phyloP scores from a whole-genome alignment of 1,140 invertebrate species.

The Drusus annulatus region DNA sequence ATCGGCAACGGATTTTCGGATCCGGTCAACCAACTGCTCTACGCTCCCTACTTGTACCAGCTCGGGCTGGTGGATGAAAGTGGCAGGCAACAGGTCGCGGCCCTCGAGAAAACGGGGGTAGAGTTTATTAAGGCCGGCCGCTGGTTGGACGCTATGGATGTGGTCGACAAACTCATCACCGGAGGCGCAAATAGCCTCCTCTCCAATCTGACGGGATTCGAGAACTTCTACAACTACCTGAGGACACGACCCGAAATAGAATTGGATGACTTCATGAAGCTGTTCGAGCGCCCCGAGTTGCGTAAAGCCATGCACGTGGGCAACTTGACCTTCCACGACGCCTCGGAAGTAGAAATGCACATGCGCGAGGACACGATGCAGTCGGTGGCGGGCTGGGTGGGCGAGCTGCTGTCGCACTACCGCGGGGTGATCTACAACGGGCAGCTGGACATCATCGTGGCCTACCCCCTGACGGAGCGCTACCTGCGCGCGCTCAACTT shows the following conservation, averaged over 20 bases:
- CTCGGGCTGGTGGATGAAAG: slow-evolving; percentile 83
- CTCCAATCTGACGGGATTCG: slow-evolving; percentile 84
- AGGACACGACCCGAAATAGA: slow-evolving; percentile 70
- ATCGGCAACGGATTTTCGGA: slow-evolving; percentile 91
- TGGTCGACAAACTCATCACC: slow-evolving; percentile 82
- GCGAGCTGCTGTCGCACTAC: slow-evolving; percentile 79
- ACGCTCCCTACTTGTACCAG: slow-evolving; percentile 87
- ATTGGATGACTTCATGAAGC: slow-evolving; percentile 68
- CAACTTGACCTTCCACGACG: slow-evolving; percentile 78
- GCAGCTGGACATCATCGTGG: slow-evolving; percentile 90
- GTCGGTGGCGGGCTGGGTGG: slow-evolving; percentile 83
- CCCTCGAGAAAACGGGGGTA: slow-evolving; percentile 73
- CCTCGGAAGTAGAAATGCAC: slow-evolving; percentile 76
- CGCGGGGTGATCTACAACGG: slow-evolving; percentile 85
- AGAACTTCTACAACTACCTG: slow-evolving; percentile 87
- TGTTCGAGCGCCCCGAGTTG: slow-evolving; percentile 74
- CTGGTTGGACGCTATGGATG: slow-evolving; percentile 72
- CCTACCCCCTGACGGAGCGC: slow-evolving; percentile 83
- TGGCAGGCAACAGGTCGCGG: slow-evolving; percentile 74
- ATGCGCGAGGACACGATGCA: slow-evolving; percentile 87
- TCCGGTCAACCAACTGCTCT: slow-evolving; percentile 84
- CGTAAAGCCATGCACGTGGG: slow-evolving; percentile 88
- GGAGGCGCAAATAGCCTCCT: slow-evolving; percentile 82
- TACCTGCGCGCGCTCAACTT: slow-evolving; percentile 82
- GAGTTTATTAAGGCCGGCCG: slow-evolving; percentile 75